These are phyloP conservation scores for Frankliniella fusca DNA, from an alignment of 2,888 invertebrate species.

Conservation along the genomic window DNA sequence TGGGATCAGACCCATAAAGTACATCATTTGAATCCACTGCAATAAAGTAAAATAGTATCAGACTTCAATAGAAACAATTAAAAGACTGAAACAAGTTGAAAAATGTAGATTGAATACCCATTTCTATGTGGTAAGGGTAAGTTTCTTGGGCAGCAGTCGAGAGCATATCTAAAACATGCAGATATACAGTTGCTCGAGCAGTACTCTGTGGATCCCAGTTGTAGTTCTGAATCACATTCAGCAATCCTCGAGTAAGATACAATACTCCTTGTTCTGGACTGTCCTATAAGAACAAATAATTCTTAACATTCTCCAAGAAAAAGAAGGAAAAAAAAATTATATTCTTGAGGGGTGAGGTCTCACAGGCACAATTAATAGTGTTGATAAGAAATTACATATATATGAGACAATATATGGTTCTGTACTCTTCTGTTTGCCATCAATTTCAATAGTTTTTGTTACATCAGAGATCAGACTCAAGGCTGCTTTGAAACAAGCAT, in stretches of 20 bases:
- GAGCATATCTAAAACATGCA: conserved; percentile 72
- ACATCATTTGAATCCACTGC: conserved; percentile 89
- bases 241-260: conserved; percentile 71
- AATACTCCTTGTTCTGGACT: conserved; percentile 84
- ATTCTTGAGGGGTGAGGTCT: conserved; percentile 42
- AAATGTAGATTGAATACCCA: conserved; percentile 53
- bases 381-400: conserved; percentile 73
- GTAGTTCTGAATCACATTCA: conserved; percentile 74
- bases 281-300: conserved; percentile 56
- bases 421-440: conserved; percentile 68
- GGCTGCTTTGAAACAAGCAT: conserved; percentile 89
- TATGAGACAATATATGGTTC: conserved; percentile 68
- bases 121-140: conserved; percentile 81
- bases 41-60: conserved; percentile 41
- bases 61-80: neutral
- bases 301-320: conserved; percentile 26
- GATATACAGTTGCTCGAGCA: conserved; percentile 63
- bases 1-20: conserved; percentile 82
- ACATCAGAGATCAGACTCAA: conserved; percentile 75
- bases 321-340: neutral
- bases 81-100: neutral
- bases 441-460: conserved; percentile 64
- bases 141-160: conserved; percentile 74
- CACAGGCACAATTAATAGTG: conserved; percentile 76
- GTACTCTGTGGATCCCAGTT: conserved; percentile 66